Evolutionary conservation across 2,113 vertebrate species (phyloP).

Genomic region (Gymnogyps californianus): DNA sequence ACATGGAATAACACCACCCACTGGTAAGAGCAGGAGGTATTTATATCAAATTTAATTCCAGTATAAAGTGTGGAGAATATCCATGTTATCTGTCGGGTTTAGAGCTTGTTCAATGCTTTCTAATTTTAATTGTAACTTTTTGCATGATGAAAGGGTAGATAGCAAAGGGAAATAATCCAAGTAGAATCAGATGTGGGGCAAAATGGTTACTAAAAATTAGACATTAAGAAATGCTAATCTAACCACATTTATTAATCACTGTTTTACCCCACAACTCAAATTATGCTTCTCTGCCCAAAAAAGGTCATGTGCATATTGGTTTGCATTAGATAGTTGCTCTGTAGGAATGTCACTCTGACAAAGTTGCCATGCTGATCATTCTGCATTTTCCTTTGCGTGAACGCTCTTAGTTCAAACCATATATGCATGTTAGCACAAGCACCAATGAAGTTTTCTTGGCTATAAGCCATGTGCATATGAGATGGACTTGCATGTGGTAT

Average conservation of each 20-base stretch:
- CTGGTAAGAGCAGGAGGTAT: constrained; percentile 99
- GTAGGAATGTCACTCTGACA: constrained; percentile 66
- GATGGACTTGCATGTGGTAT: constrained; percentile 74
- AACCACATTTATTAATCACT: constrained; percentile 11
- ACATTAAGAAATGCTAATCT: constrained; percentile 33
- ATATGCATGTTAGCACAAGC: constrained; percentile 76
- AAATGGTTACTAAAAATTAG: constrained; percentile 54
- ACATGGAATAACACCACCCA: constrained; percentile 87
- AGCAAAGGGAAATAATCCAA: constrained; percentile 50
- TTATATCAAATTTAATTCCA: constrained; percentile 81
- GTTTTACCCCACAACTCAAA: constrained; percentile 58
- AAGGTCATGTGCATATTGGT: constrained; percentile 71
- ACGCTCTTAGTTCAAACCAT: constrained; percentile 62
- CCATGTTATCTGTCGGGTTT: constrained; percentile 76
- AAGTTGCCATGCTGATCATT: constrained; percentile 61
- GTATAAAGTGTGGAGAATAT: constrained; percentile 78
- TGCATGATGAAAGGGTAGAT: constrained; percentile 74
- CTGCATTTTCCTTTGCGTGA: constrained; percentile 69
- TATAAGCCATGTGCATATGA: constrained; percentile 67
- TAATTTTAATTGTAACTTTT: constrained; percentile 67
- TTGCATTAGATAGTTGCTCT: constrained; percentile 72
- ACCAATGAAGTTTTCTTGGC: constrained; percentile 49
- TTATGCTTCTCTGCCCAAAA: constrained; percentile 48
- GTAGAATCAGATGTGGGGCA: constrained; percentile 67
- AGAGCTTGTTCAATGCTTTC: constrained; percentile 75